Evolutionary conservation across 2,113 vertebrate species (phyloP).

Genomic region (Dinomys branickii): DNA sequence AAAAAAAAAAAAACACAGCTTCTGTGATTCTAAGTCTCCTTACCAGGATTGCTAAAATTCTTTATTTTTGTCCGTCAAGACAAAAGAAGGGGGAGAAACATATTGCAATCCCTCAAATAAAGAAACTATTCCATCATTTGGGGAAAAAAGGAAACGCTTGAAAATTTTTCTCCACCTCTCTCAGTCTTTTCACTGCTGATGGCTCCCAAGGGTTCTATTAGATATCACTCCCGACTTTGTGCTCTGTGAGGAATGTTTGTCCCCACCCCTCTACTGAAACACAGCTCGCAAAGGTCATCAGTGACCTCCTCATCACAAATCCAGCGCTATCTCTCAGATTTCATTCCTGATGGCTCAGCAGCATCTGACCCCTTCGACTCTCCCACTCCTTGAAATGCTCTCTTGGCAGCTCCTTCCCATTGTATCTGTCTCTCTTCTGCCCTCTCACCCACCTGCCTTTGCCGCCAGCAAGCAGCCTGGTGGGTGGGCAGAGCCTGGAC

Average conservation of each 20-base stretch:
- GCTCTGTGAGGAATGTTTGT: background rate
- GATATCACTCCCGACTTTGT: background rate
- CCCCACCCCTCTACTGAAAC: background rate
- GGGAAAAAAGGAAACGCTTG: background rate
- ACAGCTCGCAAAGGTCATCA: constrained; percentile 58
- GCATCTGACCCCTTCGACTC: constrained; percentile 40
- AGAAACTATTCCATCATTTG: background rate
- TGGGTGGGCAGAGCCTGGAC: background rate
- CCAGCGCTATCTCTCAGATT: constrained; percentile 58
- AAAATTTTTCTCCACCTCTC: background rate
- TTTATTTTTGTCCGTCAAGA: background rate
- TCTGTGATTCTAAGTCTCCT: background rate
- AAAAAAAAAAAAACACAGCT: background rate
- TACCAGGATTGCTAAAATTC: background rate
- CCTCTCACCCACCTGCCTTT: background rate
- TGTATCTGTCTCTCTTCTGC: background rate
- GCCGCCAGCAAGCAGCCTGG: too few species aligned
- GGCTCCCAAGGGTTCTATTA: background rate
- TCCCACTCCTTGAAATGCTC: constrained; percentile 34
- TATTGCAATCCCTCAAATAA: background rate
- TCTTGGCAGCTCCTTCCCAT: background rate
- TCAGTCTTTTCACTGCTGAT: background rate
- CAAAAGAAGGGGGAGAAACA: background rate
- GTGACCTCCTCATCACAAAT: background rate
- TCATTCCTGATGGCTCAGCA: constrained; percentile 68